A percentile compares a stretch with the other conserved stretches of the same genome.
Conservation (phyloP, 2,113 vertebrate genomes). For the Loxodonta africana region DNA sequence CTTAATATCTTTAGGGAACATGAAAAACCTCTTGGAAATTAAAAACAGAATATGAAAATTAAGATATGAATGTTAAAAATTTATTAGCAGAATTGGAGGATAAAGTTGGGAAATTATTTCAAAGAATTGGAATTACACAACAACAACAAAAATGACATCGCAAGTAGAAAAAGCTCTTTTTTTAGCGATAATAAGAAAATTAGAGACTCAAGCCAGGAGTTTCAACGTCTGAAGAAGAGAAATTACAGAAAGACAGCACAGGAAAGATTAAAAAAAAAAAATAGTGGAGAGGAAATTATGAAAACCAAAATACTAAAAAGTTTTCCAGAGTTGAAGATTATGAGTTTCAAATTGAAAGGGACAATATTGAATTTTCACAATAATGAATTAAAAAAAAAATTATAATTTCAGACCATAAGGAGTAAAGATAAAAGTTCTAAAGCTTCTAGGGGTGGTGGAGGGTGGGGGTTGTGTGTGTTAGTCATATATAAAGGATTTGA, state of each 20-base stretch:
- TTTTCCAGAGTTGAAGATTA: neutral
- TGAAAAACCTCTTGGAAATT: neutral
- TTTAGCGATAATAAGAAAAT: neutral
- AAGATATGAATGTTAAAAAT: neutral
- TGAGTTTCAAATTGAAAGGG: neutral
- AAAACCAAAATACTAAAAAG: neutral
- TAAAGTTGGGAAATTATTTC: neutral
- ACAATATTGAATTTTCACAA: neutral
- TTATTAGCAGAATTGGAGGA: neutral
- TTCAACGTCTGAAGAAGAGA: neutral
- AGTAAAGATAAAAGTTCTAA: conserved; percentile 9
- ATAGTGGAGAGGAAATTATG: neutral
- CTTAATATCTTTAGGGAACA: too few relatives aligned
- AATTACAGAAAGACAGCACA: neutral
- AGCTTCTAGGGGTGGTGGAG: neutral
- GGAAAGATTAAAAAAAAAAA: neutral
- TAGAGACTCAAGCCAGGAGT: neutral
- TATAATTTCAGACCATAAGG: neutral
- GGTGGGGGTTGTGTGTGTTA: neutral
- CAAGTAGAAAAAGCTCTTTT: neutral
- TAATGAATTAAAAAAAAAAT: neutral
- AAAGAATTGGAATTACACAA: neutral
- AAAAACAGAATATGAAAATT: neutral
- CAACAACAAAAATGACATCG: neutral
- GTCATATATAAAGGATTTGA: neutral